Evolutionary conservation across 2,113 vertebrate genomes (phyloP), one percentile per base, ranked within the genome.

Genomic region (Labrus mixtus): DNA sequence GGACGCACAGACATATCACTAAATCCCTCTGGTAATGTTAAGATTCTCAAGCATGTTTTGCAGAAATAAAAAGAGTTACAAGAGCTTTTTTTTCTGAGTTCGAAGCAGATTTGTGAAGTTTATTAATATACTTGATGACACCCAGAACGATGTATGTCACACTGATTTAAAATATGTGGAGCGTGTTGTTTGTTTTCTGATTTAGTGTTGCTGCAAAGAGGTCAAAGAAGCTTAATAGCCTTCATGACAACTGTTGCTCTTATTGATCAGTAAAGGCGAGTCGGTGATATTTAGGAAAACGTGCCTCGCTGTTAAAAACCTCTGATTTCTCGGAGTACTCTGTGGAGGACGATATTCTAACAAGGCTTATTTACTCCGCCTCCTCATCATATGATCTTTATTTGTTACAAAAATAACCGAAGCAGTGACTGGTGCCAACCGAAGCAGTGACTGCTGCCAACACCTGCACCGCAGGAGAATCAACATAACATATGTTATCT

Each of bases 401-500:
- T 66, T 57, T 73, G 53, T 15, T 64, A 73, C 68, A 37, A 67
- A 86, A 83, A 81, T 78, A 86, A 71, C 76, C 13, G 0, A 36
- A 60, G 68, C 57, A 20, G 70, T 10, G 45, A 55, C 63, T 11
- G 73, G 57, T 80, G 72, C 73, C 74, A 86, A 71, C 76, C 13
- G 0, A 36, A 60, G 68, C 57, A 20, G 70, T 10, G 45, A 55
- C 63, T 11, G 73, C 54, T 80, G 72, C 73, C 74, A 76, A 39
- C 8, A 63, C 55, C 17, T 20, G 2, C 68, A 45, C 71, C 59
- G 20, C 78, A 66, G 60, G 78, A 71, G 62, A 68, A n/a, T 71
- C 58, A 73, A 67, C 48, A 71, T 51, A 81, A 73, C 87, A 86
- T 87, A 84, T 89, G 73, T 23, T 66, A 25, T 68, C 53, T 12